Evolutionary conservation across 2,797 vertebrate species (phyloP), one percentile per base, ranked within the genome.

Genomic region (Distichodus sexfasciatus): DNA sequence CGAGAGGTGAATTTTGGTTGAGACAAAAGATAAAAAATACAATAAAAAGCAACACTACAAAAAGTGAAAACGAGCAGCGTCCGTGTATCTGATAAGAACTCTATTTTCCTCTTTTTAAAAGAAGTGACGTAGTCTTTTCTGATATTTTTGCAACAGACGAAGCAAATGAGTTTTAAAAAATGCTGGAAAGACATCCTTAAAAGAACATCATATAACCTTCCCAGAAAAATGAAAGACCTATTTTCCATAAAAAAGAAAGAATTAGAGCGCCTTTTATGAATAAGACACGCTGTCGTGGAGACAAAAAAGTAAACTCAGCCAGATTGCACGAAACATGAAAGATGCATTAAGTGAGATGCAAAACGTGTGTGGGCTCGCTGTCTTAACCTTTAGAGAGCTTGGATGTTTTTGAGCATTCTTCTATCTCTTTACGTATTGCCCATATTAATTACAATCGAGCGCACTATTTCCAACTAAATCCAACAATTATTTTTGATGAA

Each of bases 171-270:
- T 21, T 12, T 36, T 33, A 23, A 21, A 6, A 33, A 23, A 7
- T n/a, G 3, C 12, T 5, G 6, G 19, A 47, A 1, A 21, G 1
- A 11, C 14, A 11, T 48, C 46, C 11, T 53, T 59, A 38, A 29
- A 36, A 43, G 29, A 59, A 40, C 28, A 43, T 60, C 57, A 41
- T 5, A 1, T n/a, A n/a, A n/a, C n/a, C n/a, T n/a, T n/a, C n/a
- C n/a, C n/a, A n/a, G n/a, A n/a, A n/a, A n/a, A n/a, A n/a, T n/a
- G 57, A 43, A 43, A 41, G 57, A 12, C 57, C 57, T 43, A 43
- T 24, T 60, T 60, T 60, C 57, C 38, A 60, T 43, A 60, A 60
- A 60, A 60, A 36, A 43, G 43, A 60, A 43, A 38, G 29, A 43
- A 43, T 36, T 24, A 28, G 21, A 24, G 2, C 38, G 26, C 24